Evolutionary conservation across 1,140 invertebrate species (phyloP), one percentile per base, ranked within the genome.

Genomic region (Cataglyphis hispanica): DNA sequence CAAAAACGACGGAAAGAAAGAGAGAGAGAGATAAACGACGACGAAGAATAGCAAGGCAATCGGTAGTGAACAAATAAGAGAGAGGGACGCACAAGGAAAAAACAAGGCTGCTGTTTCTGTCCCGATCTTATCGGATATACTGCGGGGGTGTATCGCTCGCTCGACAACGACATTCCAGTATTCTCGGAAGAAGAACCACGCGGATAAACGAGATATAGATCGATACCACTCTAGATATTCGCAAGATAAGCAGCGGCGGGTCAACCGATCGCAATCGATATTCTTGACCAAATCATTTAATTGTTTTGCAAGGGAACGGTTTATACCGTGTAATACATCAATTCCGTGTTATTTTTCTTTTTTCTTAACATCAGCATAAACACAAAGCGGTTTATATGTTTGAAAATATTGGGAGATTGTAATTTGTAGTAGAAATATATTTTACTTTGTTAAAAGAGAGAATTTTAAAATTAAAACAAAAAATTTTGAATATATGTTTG

Each of bases 191-290:
- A 84, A 63, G 69, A 84, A 25, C 16, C 37, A 10, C 77, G 11
- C 53, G 58, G 34, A 81, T 72, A 81, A 81, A 81, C 37, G 66
- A 81, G 78, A 81, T 81, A 81, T 81, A 37, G 78, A 81, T 81
- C 66, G 50, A 8, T 46, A 34, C 11, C 77, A 70, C 37, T 25
- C 66, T 72, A 43, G 56, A 43, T 81, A 70, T 60, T 25, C 50
- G 50, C 37, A 31, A 60, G 66, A 81, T 81, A 81, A 81, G 78
- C 77, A 70, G 50, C 31, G n/a, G 5, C 25, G 37, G 64, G 34
- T 56, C 66, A 72, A 40, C 22, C 34, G 37, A 58, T 56, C 25
- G 66, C 25, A 58, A 19, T 70, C 77, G 34, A 81, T 81, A 81
- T 19, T 81, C 25, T 27, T 40, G 50, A 70, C 46, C 50, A 16